phyloP scores from a whole-genome alignment of 2,797 vertebrate genomes.

The Poeciliopsis turneri region DNA sequence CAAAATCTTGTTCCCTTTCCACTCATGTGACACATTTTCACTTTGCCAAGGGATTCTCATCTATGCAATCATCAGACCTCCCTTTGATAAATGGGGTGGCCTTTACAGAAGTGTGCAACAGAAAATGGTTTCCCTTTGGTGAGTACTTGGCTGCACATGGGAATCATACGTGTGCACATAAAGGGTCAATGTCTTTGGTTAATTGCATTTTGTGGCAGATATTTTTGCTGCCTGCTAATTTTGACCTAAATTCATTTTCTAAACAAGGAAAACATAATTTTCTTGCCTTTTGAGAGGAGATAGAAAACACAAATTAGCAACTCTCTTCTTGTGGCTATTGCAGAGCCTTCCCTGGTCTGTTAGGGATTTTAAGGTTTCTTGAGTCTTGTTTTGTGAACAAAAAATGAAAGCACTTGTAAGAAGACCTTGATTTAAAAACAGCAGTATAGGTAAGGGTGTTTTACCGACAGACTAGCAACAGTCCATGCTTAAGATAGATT shows the following conservation, averaged over 20 bases:
- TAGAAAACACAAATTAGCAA: not conserved
- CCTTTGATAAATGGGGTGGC: constrained; percentile 11
- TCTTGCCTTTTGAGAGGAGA: not conserved
- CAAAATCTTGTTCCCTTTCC: not conserved
- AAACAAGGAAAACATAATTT: not conserved
- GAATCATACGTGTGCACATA: constrained; percentile 2
- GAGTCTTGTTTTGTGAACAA: not conserved
- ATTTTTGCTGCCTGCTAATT: not conserved
- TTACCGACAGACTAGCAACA: not conserved
- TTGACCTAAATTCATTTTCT: not conserved
- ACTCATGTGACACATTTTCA: not conserved
- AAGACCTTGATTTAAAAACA: not conserved
- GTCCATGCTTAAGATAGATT: not conserved
- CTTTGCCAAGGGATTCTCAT: not conserved
- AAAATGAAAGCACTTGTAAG: not conserved
- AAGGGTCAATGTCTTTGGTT: not conserved
- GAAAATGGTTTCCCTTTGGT: not conserved
- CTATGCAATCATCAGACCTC: constrained; percentile 9
- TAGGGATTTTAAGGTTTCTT: not conserved
- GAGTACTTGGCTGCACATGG: not conserved
- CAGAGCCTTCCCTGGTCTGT: not conserved
- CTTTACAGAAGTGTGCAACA: not conserved
- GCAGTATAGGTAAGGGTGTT: not conserved
- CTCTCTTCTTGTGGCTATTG: not conserved
- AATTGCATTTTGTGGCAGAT: not conserved